phyloP scores from a whole-genome alignment of 2,113 vertebrate genomes.

The Tretioscincus oriximinensis region DNA sequence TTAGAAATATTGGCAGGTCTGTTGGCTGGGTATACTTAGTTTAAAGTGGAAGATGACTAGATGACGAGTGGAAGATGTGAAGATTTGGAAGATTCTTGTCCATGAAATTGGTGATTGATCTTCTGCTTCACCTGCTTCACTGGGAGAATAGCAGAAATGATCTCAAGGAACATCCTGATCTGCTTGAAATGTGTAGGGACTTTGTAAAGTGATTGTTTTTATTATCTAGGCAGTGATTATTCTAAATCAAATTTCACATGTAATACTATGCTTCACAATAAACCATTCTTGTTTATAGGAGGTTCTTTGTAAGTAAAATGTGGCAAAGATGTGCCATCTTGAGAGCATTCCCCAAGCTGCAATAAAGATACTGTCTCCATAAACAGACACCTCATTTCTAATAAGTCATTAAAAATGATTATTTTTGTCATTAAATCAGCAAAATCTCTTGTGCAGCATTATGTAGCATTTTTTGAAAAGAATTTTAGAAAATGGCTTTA shows the following conservation, averaged over 20 bases:
- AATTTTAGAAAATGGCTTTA: background rate
- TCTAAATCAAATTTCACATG: background rate
- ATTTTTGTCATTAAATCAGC: background rate
- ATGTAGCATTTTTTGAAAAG: background rate
- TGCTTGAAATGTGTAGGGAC: background rate
- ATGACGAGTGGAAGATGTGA: too few relatives aligned
- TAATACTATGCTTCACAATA: background rate
- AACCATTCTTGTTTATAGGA: conserved; percentile 2
- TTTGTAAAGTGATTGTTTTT: background rate
- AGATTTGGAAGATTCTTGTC: background rate
- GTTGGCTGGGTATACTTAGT: too few relatives aligned
- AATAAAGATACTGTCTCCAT: conserved; percentile 18
- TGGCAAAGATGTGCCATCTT: background rate
- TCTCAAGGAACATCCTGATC: background rate
- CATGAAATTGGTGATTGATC: too few relatives aligned
- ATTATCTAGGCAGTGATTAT: background rate
- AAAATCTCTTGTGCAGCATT: background rate
- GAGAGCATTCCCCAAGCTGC: background rate
- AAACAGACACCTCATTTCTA: conserved; percentile 23
- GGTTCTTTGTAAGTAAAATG: background rate
- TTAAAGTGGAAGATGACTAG: background rate
- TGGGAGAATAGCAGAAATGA: background rate
- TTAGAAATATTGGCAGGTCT: too few relatives aligned
- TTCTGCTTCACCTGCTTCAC: background rate
- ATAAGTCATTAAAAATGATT: background rate